Base-by-base conservation (phyloP, 2,888 invertebrate genomes). In the Hybos culiciformis region DNA sequence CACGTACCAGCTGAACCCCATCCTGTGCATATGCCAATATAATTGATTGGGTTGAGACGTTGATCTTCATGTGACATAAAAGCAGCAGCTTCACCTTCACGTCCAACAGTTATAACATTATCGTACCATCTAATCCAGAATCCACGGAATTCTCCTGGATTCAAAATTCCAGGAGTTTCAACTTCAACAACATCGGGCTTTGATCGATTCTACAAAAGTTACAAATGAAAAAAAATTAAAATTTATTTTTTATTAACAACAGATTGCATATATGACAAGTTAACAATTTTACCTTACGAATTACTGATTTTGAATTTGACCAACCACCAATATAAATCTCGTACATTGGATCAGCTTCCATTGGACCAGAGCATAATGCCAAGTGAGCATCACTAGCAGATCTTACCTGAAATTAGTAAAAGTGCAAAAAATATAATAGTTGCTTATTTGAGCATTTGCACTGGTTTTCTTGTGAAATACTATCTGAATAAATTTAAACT, bases 291-390 rank as follows among this genome's bases (percentile, higher is more conserved):
- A n/a, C n/a, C n/a, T n/a, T n/a, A 45, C 88, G 78, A 58, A 87
- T 84, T 1, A 85, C 81, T 24, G 84, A 85, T 67, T 85, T 87
- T 48, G 74, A 70, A 64, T 91, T 90, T 19, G 75, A 75, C 91
- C 90, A 92, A 23, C 90, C 90, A 21, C 91, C 91, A 54, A 92
- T 73, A 67, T 90, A 84, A 41, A 91, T 61, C 74, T 92, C 91
- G 60, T 80, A 79, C 72, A 90, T 84, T 18, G 86, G 87, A 39
- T 80, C 77, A 8, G 74, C 67, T 51, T 82, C 84, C 37, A 71
- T 68, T 3, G 85, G 78, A 1, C 75, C 75, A 43, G 77, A 70
- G 11, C 83, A 80, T 11, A 92, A 75, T 0, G 85, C 85, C 53
- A 92, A 57, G 61, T 91, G 91, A 9, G 87, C 91, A 68, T 92